Evolutionary conservation across 2,797 vertebrate genomes (phyloP), one percentile per base, ranked within the genome.

Genomic region (Perdix hodgsoniae): DNA sequence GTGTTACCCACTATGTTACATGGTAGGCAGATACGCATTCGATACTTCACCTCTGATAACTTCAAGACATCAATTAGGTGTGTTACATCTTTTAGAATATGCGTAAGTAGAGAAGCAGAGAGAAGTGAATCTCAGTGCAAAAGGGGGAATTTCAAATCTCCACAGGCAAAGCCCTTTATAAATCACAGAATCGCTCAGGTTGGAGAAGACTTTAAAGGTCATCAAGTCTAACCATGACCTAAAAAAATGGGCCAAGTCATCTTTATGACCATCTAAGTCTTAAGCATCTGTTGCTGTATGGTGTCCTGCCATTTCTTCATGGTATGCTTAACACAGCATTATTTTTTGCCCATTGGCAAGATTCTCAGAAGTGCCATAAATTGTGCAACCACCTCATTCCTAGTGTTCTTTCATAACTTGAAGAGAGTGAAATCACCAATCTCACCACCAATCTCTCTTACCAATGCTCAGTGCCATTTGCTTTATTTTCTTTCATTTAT

Each of bases 361-460:
- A 50, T 10, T 37, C 82, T 86, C 91, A 75, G 21, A 66, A 73
- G 56, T 40, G 31, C 72, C 69, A 40, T 69, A 1, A 91, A 83
- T 63, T 31, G 37, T 26, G 56, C 22, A 21, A 47, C 83, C 74
- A 93, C 86, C 88, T 94, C 92, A 92, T 19, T 61, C 37, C 56
- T 31, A 29, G 47, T 33, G n/a, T 24, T 65, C 80, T n/a, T 75
- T 21, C 69, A 4, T 63, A 50, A 80, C 60, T 80, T 61, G 82
- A 80, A 69, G 54, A 52, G 89, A 22, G 72, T 89, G 92, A 94
- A 70, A 82, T 87, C 93, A 95, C 66, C 88, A 50, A 37, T 27
- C 78, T 87, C 86, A n/a, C 10, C 84, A 70, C 70, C 71, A 66
- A 83, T 77, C 87, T 78, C 56, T 17, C 65, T 83, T 65, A 56